Base-by-base conservation (phyloP, 2,113 vertebrate species). In the Ranitomeya variabilis region DNA sequence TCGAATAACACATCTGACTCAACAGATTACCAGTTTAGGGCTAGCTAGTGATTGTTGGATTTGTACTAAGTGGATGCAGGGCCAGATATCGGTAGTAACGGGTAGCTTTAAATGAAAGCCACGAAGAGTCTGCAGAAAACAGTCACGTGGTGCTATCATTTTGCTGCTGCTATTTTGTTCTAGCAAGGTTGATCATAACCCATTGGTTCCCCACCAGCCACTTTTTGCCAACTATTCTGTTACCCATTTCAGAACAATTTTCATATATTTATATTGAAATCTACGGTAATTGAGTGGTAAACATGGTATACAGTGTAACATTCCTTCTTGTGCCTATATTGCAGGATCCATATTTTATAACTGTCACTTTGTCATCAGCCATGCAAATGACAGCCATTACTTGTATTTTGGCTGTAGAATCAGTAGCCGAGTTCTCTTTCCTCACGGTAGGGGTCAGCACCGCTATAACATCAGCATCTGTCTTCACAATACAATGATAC, bases 401-500 rank as follows among this genome's bases (percentile, higher is more conserved):
- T 7, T 74, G 71, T 26, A 19, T 7, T 73, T 16, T 16, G 14
- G 69, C 26, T 73, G 7, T 37, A 7, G 69, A 37, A 52, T 77
- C 74, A 78, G 76, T 78, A 12, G 14, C 12, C 1, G 54, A 21
- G 54, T 80, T 80, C 71, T 67, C 19, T 54, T 77, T 83, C 13
- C 52, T 54, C 23, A 18, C 87, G 78, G 59, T 83, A 84, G 87
- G 73, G 71, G 87, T 81, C 87, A 88, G 87, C 80, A 88, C 69
- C 62, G 79, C 57, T 88, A 74, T 76, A 59, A 54, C 79, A 74
- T 82, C 78, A 3, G 45, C 18, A 23, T 60, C 69, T 57, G 62
- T 73, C 51, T 60, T 31, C 9, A 73, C 77, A 57, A 26, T 16
- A 16, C n/a, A 1, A 9, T 15, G 16, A 73, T 37, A 37, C 18